phyloP scores from a whole-genome alignment of 2,113 vertebrate genomes.

The Sterrhoptilus dennistouni region DNA sequence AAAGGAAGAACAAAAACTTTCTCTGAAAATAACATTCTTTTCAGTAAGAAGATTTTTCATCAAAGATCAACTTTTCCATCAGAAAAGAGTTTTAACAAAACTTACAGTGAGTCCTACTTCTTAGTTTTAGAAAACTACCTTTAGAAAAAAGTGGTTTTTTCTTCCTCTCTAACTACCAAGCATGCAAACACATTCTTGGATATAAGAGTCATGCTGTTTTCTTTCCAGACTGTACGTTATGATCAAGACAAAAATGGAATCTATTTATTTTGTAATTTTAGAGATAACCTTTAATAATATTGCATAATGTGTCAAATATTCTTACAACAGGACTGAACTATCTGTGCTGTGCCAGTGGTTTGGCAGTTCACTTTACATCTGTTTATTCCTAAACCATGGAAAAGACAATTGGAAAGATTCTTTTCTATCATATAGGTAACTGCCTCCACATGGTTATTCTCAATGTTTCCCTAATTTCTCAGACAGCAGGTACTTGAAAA shows the following conservation, averaged over 20 bases:
- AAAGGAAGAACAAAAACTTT: neutral
- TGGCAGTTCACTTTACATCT: neutral
- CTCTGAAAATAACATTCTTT: neutral
- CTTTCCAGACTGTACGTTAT: neutral
- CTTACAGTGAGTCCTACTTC: neutral
- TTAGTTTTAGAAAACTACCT: neutral
- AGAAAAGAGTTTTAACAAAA: neutral
- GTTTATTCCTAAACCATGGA: neutral
- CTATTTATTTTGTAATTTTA: neutral
- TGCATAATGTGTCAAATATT: neutral
- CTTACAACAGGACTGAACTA: neutral
- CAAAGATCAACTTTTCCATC: neutral
- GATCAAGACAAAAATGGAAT: neutral
- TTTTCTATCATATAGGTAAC: neutral
- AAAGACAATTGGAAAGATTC: neutral
- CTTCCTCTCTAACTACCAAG: neutral
- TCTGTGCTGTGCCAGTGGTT: neutral
- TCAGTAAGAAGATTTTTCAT: neutral
- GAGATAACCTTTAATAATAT: neutral
- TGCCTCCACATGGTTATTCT: neutral
- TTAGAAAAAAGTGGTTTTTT: neutral
- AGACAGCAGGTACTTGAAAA: neutral
- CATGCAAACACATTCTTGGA: rapidly evolving
- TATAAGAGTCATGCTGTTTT: neutral
- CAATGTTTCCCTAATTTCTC: neutral